Evolutionary conservation across 2,797 vertebrate species (phyloP), one percentile per base, ranked within the genome.

Genomic region (Argyrosomus regius): DNA sequence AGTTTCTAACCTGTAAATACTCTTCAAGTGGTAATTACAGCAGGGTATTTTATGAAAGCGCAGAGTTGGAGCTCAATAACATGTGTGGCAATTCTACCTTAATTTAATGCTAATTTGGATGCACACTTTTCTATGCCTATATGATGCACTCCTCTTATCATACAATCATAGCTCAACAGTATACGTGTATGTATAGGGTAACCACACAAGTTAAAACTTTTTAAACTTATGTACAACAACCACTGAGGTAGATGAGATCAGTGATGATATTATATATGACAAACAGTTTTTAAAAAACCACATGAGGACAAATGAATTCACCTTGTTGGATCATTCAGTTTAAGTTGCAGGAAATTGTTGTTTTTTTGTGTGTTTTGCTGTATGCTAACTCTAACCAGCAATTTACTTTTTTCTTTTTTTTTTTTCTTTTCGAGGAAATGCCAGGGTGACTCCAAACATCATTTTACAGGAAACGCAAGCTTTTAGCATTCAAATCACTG

Each of bases 401-500:
- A 83, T 88, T 83, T 78, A 43, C 49, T 59, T 73, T 63, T 39
- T 52, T 24, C 3, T 20, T 28, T 24, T 68, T 26, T 6, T 12
- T 28, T 56, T 2, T 4, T 26, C 35, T 14, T 58, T 50, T 26
- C 60, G 20, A 64, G 62, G 35, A 85, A 80, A 88, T 84, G 71
- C 59, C 72, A 82, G 54, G 50, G 64, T 82, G 81, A 84, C 75
- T 80, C 72, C 17, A 63, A 77, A 79, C 59, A 83, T 79, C 28
- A 77, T 83, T 90, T 82, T 70, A 82, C 57, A 80, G 59, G 45
- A 70, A 87, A 80, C 64, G 62, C 58, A 48, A 65, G 81, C 82
- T 84, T 84, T 90, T 83, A 90, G 81, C 73, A 85, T 91, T 90
- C 78, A 88, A 87, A 89, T 90, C 69, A 74, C 72, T 80, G 64